Percentiles rank a stretch among this genome's conserved stretches.
Evolutionary conservation across 2,797 vertebrate species (phyloP).

Genomic region (Mormyrops attenuatus): DNA sequence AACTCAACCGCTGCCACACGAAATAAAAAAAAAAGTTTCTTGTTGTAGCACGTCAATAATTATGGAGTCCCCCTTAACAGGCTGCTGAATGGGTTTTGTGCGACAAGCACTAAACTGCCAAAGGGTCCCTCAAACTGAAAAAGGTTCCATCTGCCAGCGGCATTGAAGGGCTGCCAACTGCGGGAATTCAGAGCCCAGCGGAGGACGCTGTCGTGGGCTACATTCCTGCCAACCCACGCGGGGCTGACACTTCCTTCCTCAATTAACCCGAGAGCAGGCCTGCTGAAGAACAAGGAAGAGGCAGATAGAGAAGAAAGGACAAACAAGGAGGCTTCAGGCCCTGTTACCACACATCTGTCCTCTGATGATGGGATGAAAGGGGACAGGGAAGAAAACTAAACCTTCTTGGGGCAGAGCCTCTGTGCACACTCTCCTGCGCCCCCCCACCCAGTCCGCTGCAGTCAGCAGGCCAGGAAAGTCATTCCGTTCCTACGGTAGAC

Average conservation of each 20-base stretch:
- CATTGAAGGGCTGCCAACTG: not conserved
- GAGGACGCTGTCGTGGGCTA: slow-evolving; percentile 46
- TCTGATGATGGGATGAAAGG: slow-evolving; percentile 34
- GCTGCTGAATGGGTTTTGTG: not conserved
- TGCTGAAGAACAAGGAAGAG: slow-evolving; percentile 59
- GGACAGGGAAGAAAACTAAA: not conserved
- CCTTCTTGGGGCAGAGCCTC: slow-evolving; percentile 26
- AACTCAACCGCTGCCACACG: not conserved
- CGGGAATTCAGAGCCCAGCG: not conserved
- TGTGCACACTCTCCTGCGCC: slow-evolving; percentile 49
- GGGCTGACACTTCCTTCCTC: slow-evolving; percentile 72
- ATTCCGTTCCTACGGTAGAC: slow-evolving; percentile 80
- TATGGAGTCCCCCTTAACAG: not conserved
- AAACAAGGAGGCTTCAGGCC: slow-evolving; percentile 21
- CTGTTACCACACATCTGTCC: slow-evolving; percentile 59
- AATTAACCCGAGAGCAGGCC: slow-evolving; percentile 57
- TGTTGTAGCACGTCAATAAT: not conserved
- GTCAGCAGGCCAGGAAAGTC: slow-evolving; percentile 86
- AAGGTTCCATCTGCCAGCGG: not conserved
- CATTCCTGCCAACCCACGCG: slow-evolving; percentile 65
- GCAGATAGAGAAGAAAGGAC: slow-evolving; percentile 50
- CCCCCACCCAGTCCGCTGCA: slow-evolving; percentile 43
- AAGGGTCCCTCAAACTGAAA: not conserved
- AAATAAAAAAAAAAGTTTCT: not conserved
- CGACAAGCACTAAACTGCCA: not conserved